These are phyloP conservation scores for Dicaeum eximium DNA, from an alignment of 2,113 vertebrate species.

Conservation along the genomic window DNA sequence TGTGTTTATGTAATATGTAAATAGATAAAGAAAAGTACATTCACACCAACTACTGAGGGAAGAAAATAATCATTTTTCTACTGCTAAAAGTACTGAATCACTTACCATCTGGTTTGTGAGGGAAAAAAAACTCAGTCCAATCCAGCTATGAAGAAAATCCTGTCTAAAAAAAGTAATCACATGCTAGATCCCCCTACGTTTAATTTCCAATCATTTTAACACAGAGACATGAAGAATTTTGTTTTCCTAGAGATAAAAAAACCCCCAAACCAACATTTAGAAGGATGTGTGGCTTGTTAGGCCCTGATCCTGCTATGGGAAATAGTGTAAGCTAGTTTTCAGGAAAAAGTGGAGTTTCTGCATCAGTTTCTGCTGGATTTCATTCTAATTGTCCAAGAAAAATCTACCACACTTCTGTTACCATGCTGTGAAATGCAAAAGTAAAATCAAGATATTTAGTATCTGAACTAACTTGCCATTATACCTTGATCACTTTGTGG, in stretches of 20 bases:
- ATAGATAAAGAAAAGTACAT: constrained; percentile 64
- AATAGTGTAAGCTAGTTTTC: neutral
- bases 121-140: neutral
- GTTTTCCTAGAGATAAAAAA: neutral
- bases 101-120: constrained; percentile 50
- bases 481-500: neutral
- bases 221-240: neutral
- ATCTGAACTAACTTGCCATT: neutral
- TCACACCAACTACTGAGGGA: constrained; percentile 33
- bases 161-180: constrained; percentile 52
- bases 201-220: constrained; percentile 24
- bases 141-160: constrained; percentile 48
- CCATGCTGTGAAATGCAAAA: neutral
- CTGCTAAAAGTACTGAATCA: constrained; percentile 55
- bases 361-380: neutral
- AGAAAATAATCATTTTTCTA: constrained; percentile 55
- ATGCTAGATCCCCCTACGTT: constrained; percentile 8
- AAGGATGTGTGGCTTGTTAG: neutral
- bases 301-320: neutral
- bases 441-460: neutral
- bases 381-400: neutral
- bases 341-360: neutral
- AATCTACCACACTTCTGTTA: neutral
- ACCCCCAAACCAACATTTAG: neutral
- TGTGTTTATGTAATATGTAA: constrained; percentile 55